A percentile compares a stretch with the other conserved stretches of the same genome.
Conservation (phyloP, 2,797 vertebrate species). For the Megaceryle alcyon region DNA sequence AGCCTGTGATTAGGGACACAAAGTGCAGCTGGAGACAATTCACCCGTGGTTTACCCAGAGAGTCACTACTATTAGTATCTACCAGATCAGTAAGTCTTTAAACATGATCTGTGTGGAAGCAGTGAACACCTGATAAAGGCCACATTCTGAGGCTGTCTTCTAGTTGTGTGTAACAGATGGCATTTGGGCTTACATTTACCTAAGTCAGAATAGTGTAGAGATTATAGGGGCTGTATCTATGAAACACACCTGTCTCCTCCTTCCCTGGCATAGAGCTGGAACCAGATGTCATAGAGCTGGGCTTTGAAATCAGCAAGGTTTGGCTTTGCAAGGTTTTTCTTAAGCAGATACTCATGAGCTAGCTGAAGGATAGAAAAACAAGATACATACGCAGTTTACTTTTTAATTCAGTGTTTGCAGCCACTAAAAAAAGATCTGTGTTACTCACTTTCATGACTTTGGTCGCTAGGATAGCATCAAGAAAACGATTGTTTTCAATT, state of each 20-base stretch:
- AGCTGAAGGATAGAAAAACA: constrained; percentile 73
- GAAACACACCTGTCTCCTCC: constrained; percentile 78
- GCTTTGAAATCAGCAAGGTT: constrained; percentile 79
- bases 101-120: background rate
- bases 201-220: background rate
- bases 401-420: background rate
- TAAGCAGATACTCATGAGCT: constrained; percentile 84
- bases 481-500: constrained; percentile 82
- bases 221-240: background rate
- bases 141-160: background rate
- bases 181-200: background rate
- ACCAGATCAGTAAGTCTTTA: background rate
- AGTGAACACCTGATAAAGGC: background rate
- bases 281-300: constrained; percentile 88
- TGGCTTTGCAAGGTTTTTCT: constrained; percentile 78
- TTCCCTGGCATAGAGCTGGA: constrained; percentile 85
- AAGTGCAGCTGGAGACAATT: background rate
- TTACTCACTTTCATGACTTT: constrained; percentile 86
- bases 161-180: background rate
- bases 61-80: background rate
- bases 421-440: background rate
- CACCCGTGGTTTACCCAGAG: background rate
- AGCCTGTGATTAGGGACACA: background rate
- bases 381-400: background rate
- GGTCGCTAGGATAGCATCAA: constrained; percentile 85